phyloP scores from a whole-genome alignment of 92 coral and sea anemone genomes.

The Galaxea fascicularis region DNA sequence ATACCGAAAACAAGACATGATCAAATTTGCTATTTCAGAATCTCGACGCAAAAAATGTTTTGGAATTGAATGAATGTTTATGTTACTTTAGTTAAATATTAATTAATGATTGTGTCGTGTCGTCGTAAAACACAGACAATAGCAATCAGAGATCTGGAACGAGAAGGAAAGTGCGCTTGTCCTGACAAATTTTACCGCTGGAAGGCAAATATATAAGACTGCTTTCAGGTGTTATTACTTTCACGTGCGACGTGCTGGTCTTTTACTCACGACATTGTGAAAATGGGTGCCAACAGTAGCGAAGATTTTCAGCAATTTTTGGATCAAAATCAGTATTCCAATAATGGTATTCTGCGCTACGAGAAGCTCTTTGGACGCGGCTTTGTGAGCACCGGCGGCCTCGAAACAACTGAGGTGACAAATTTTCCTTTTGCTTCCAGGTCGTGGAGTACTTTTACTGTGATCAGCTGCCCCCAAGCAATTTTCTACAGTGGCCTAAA shows the following conservation, averaged over 20 bases:
- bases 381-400: constrained; percentile 94
- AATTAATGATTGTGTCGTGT: background rate
- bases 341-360: constrained; percentile 82
- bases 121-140: background rate
- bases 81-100: background rate
- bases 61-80: background rate
- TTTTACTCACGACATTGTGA: background rate
- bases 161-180: constrained; percentile 27
- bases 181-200: constrained; percentile 27
- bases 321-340: constrained; percentile 92
- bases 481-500: background rate
- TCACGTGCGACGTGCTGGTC: background rate
- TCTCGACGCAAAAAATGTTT: background rate
- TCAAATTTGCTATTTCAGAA: background rate
- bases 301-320: constrained; percentile 83
- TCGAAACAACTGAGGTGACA: constrained; percentile 92
- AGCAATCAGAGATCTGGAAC: background rate
- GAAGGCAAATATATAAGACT: background rate
- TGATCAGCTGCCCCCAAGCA: background rate
- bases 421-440: background rate
- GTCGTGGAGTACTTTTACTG: background rate
- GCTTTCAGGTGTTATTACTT: no score
- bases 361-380: constrained; percentile 96
- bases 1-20: constrained; percentile 80
- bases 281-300: constrained; percentile 32